These are phyloP conservation scores for Hyperoplus lanceolatus DNA, from an alignment of 2,797 vertebrate genomes.

Conservation along the genomic window DNA sequence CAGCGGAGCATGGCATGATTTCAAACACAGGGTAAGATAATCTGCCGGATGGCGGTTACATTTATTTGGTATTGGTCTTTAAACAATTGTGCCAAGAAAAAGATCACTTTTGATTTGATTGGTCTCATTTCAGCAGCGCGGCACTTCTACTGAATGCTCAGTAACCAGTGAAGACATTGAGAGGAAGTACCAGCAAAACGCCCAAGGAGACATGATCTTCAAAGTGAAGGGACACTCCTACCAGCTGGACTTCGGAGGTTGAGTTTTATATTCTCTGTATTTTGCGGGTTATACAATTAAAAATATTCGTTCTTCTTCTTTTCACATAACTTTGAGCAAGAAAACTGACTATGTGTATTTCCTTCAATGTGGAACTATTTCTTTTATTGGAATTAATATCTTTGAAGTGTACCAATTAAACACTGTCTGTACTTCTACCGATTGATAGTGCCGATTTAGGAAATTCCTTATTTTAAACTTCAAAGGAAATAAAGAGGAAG, in stretches of 20 bases:
- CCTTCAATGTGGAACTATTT: neutral
- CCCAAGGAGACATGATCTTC: constrained; percentile 33
- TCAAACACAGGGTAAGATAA: constrained; percentile 56
- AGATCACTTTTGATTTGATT: fast-evolving
- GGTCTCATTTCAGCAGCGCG: constrained; percentile 43
- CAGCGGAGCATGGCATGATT: constrained; percentile 64
- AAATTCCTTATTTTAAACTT: neutral
- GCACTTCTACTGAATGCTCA: constrained; percentile 33
- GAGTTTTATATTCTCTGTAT: constrained; percentile 4
- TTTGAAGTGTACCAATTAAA: neutral
- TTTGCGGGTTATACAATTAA: neutral
- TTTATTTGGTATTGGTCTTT: neutral
- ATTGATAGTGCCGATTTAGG: neutral
- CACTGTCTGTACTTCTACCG: neutral
- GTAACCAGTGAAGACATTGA: constrained; percentile 76
- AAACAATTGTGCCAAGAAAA: neutral
- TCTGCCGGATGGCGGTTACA: too few species aligned
- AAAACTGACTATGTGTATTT: neutral
- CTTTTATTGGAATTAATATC: neutral
- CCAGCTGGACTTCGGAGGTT: constrained; percentile 77
- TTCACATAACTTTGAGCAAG: neutral
- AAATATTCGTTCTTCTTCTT: neutral
- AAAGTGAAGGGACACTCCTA: constrained; percentile 50
- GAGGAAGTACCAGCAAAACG: constrained; percentile 63
- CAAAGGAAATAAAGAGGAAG: neutral